These are phyloP conservation scores for Caenorhabditis doughertyi DNA, from an alignment of 2,888 invertebrate species.

Conservation along the genomic window DNA sequence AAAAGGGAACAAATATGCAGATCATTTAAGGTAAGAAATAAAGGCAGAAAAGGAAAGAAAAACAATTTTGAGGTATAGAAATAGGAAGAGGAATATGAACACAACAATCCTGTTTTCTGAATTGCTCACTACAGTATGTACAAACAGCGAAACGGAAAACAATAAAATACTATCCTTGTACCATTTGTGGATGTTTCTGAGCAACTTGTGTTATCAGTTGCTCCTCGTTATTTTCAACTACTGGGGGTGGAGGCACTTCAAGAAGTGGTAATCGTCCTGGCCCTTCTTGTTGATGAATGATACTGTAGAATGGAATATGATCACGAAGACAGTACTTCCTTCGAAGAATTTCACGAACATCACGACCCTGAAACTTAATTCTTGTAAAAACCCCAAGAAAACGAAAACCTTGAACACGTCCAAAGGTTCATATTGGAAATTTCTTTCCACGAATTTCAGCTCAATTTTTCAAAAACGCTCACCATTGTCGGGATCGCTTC, in stretches of 20 bases:
- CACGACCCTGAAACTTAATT: conserved; percentile 87
- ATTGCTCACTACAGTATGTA: conserved; percentile 55
- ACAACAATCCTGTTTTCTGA: conserved; percentile 23
- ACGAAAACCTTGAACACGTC: no score
- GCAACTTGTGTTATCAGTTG: conserved; percentile 56
- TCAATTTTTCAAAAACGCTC: conserved; percentile 14
- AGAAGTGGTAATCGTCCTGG: conserved; percentile 25
- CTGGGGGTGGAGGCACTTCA: conserved; percentile 10
- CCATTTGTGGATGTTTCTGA: conserved; percentile 44
- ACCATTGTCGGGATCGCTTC: conserved; percentile 84
- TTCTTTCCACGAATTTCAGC: no score
- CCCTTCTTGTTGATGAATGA: conserved; percentile 34
- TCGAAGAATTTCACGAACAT: conserved; percentile 93
- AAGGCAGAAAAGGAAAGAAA: conserved; percentile 31
- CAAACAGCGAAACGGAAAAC: conserved; percentile 49
- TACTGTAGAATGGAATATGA: conserved; percentile 49
- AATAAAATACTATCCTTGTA: conserved; percentile 29
- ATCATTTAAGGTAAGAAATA: conserved; percentile 43
- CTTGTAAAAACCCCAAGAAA: background rate
- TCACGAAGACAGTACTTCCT: conserved; percentile 92
- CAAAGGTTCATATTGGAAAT: no score
- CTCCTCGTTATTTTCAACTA: conserved; percentile 13
- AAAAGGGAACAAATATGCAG: conserved; percentile 40
- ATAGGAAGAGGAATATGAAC: conserved; percentile 12
- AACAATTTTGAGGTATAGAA: conserved; percentile 35